phyloP scores from a whole-genome alignment of 2,113 vertebrate species.

The Scolopax mira region DNA sequence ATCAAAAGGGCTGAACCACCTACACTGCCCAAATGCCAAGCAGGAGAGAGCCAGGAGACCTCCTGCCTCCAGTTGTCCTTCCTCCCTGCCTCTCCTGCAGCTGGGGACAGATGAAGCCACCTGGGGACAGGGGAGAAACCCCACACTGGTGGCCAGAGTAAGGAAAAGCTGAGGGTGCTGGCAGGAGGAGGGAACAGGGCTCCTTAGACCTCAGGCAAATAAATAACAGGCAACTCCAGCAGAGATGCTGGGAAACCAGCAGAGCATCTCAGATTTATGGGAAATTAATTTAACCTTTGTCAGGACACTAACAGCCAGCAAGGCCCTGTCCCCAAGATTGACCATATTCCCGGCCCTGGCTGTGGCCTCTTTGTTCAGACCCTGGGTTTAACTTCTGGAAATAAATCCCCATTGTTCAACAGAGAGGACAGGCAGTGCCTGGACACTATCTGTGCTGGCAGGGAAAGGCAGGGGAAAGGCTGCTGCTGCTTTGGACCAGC shows the following conservation, averaged over 20 bases:
- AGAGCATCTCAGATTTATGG: neutral
- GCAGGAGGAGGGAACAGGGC: neutral
- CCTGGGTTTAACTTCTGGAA: neutral
- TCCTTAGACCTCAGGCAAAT: neutral
- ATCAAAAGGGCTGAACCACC: neutral
- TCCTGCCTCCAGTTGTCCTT: neutral
- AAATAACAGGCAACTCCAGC: neutral
- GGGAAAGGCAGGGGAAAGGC: neutral
- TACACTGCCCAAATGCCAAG: neutral
- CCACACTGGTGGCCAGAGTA: no score
- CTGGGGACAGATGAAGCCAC: neutral
- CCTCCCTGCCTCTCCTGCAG: neutral
- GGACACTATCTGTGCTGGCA: neutral
- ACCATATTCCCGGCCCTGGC: neutral
- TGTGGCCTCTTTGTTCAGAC: neutral
- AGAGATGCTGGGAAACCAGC: neutral
- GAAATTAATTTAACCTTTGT: neutral
- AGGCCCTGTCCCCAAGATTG: neutral
- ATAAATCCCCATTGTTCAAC: rapidly evolving
- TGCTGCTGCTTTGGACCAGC: neutral
- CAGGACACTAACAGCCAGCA: neutral
- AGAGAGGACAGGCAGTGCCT: neutral
- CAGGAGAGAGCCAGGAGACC: neutral
- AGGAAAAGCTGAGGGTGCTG: neutral
- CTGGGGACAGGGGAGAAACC: neutral